phyloP scores from a whole-genome alignment of 2,797 vertebrate genomes.

The Catamblyrhynchus diadema region DNA sequence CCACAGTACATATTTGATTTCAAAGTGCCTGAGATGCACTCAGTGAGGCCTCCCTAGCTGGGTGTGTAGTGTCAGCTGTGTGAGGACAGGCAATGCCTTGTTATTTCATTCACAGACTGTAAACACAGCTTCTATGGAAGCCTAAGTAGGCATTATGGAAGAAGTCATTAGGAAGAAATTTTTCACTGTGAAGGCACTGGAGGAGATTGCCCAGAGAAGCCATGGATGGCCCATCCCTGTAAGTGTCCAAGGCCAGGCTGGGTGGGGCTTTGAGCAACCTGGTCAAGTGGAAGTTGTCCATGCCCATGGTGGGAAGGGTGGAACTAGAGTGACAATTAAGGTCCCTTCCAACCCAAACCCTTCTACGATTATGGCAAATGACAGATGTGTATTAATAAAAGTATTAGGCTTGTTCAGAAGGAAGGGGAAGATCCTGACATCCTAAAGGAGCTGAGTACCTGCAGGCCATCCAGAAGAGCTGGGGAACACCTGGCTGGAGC shows the following conservation, averaged over 20 bases:
- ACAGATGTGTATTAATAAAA: neutral
- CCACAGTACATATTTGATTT: neutral
- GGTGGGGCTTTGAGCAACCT: neutral
- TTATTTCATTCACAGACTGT: neutral
- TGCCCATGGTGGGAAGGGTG: neutral
- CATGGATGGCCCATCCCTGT: too few species aligned
- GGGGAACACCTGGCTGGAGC: neutral
- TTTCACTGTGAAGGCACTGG: neutral
- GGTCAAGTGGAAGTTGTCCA: neutral
- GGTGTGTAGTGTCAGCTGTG: neutral
- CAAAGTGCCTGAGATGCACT: neutral
- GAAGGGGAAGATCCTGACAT: neutral
- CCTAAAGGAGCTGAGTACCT: neutral
- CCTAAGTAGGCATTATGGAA: neutral
- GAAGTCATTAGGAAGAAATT: neutral
- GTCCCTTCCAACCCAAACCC: neutral
- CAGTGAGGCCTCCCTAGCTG: neutral
- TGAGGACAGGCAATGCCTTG: neutral
- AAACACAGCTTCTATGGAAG: neutral
- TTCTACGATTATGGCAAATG: neutral
- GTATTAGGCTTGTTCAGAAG: neutral
- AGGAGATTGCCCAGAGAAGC: neutral
- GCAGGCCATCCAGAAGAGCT: neutral
- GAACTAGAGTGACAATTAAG: neutral
- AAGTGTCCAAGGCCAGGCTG: neutral